Base-by-base conservation (phyloP, 2,113 vertebrate genomes). In the Mastomys coucha region DNA sequence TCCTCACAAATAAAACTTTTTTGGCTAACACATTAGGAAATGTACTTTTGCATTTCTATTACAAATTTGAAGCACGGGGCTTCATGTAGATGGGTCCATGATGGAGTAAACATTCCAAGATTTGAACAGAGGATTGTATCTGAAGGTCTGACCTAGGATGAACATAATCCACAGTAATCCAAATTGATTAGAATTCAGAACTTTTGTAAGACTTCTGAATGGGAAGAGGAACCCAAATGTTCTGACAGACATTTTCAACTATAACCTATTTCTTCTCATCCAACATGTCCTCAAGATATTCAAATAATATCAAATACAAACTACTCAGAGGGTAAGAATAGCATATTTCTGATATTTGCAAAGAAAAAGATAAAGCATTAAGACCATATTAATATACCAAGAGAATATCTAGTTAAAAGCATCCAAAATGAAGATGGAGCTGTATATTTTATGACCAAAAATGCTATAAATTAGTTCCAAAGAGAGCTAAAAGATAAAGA, bases 261-360 rank as follows among this genome's bases (percentile, higher is more conserved):
- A 81, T 12, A n/a, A 42, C 19, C 89, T 19, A 7, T 22, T 65
- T 63, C 7, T 56, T 11, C 36, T 94, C 26, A 11, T 89, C 16
- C 5, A 16, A 11, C 2, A 88, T 39, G 2, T 75, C 33, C 8
- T 93, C 36, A 45, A 1, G 31, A 60, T 89, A 86, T 20, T 67
- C 63, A 91, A 78, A 60, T 77, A 42, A 92, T 91, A 36, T 77
- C 7, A 86, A 93, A 88, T 82, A 73, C 16, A 7, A 80, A 77
- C n/a, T n/a, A 42, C 5, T 42, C 42, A 78, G 28, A 91, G 4
- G 10, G 1, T 42, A 75, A 2, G 17, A 90, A 51, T 4, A 72
- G 39, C 0, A 85, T 16, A 1, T 33, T 95, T 95, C 19, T 97
- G 76, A 70, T 49, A 84, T 92, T 77, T 75, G 63, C 45, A 63